A percentile compares a stretch with the other conserved stretches of the same genome.
phyloP scores from a whole-genome alignment of 2,888 invertebrate species.

The Pasiphila rectangulata region DNA sequence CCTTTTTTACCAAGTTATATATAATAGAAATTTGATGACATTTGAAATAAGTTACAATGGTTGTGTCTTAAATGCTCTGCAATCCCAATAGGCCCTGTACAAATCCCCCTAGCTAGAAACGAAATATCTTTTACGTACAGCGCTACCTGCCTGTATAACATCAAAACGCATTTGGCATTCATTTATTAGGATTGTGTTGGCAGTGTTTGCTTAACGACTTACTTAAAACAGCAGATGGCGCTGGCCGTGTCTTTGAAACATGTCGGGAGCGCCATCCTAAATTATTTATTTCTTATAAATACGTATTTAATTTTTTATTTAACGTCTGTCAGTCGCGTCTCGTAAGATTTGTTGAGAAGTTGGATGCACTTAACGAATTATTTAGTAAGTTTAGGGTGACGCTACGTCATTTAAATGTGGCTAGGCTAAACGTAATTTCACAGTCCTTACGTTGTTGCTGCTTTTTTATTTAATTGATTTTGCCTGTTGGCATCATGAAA shows the following conservation, averaged over 20 bases:
- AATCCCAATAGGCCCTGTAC: constrained; percentile 43
- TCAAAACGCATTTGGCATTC: constrained; percentile 16
- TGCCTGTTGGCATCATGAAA: constrained; percentile 45
- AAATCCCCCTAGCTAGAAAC: constrained; percentile 40
- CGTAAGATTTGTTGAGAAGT: constrained; percentile 6
- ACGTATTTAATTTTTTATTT: too few species aligned
- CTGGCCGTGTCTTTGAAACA: constrained; percentile 56
- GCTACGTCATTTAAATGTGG: constrained; percentile 51
- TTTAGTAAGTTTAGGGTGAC: constrained; percentile 60
- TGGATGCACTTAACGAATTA: constrained; percentile 12
- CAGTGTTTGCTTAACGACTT: constrained; percentile 63
- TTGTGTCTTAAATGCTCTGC: constrained; percentile 56
- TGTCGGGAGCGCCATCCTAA: constrained; percentile 74
- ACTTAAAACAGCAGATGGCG: constrained; percentile 64
- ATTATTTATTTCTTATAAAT: constrained; percentile 43
- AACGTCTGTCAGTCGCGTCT: constrained; percentile 9
- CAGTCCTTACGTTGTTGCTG: constrained; percentile 45
- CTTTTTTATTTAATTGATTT: constrained; percentile 31
- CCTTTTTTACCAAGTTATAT: too few species aligned
- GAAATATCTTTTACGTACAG: constrained; percentile 50
- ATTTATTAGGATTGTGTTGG: constrained; percentile 46
- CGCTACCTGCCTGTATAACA: constrained; percentile 54
- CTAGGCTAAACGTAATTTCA: constrained; percentile 46
- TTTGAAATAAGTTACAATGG: too few species aligned
- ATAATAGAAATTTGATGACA: too few species aligned